A percentile compares a stretch with the other conserved stretches of the same genome.
These are phyloP conservation scores for Lasioglossum vierecki DNA, from an alignment of 2,888 invertebrate species.

Conservation along the genomic window DNA sequence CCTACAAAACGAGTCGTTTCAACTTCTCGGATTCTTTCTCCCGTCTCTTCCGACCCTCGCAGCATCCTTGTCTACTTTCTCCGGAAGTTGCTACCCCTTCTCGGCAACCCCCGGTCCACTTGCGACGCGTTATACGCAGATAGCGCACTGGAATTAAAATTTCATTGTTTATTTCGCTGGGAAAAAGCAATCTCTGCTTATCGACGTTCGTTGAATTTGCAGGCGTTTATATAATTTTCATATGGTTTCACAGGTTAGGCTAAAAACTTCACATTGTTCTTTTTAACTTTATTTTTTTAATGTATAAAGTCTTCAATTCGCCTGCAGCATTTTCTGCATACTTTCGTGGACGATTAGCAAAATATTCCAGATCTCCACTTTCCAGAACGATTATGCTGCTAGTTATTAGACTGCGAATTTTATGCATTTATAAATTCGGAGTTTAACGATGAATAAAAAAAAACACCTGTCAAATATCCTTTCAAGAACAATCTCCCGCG, in stretches of 20 bases:
- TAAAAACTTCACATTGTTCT: too few species aligned
- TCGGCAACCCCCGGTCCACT: neutral
- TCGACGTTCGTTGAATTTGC: neutral
- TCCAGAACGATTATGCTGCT: too few species aligned
- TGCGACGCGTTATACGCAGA: constrained; percentile 13
- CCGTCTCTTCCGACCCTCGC: neutral
- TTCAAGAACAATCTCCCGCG: neutral
- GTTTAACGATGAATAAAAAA: too few species aligned
- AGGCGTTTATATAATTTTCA: neutral
- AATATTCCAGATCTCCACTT: too few species aligned
- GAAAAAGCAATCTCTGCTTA: neutral
- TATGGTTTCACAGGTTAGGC: too few species aligned
- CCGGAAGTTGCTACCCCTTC: neutral
- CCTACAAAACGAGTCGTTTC: constrained; percentile 61
- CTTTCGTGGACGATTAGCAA: too few species aligned
- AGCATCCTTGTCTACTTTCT: neutral
- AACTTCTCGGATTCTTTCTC: constrained; percentile 33
- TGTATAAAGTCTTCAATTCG: too few species aligned
- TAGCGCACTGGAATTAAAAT: neutral
- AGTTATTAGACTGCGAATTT: too few species aligned
- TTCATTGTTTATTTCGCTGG: neutral
- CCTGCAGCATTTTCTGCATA: too few species aligned
- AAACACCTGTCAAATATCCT: neutral
- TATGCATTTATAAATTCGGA: too few species aligned
- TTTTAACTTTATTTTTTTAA: too few species aligned